Percentiles rank a stretch among this genome's conserved stretches.
Conservation (phyloP, 1,140 invertebrate species). For the Drosophila setifemur region DNA sequence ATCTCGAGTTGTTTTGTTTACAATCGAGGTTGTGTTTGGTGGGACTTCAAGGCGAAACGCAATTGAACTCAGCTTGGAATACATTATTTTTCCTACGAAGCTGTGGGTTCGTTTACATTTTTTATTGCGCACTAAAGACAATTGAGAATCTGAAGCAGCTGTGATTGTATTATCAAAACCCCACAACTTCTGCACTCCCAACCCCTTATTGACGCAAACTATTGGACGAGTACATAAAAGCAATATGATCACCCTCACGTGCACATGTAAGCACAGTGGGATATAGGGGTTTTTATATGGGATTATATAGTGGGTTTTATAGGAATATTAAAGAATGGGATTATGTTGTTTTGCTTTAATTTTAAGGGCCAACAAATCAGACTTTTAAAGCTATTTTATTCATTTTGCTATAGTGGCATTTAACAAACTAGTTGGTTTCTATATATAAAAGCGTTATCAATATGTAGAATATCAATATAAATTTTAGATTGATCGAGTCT, state of each 20-base stretch:
- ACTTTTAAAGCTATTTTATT: too few species aligned
- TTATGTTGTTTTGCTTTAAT: too few species aligned
- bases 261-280: constrained; percentile 25
- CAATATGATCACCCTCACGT: constrained; percentile 23
- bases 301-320: neutral
- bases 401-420: too few species aligned
- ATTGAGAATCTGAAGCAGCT: constrained; percentile 19
- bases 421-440: too few species aligned
- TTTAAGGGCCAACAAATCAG: too few species aligned
- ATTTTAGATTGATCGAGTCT: too few species aligned
- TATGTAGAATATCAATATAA: too few species aligned
- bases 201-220: neutral
- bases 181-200: neutral
- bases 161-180: constrained; percentile 31
- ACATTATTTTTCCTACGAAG: constrained; percentile 3
- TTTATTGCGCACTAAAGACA: constrained; percentile 17
- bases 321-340: too few species aligned
- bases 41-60: constrained; percentile 49
- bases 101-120: constrained; percentile 34
- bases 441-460: too few species aligned
- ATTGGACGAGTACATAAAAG: neutral
- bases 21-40: constrained; percentile 17
- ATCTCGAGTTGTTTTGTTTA: constrained; percentile 12
- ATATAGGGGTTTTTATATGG: too few species aligned
- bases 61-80: constrained; percentile 48